Conservation (phyloP, 2,888 invertebrate genomes). For the Panzeria rudis region DNA sequence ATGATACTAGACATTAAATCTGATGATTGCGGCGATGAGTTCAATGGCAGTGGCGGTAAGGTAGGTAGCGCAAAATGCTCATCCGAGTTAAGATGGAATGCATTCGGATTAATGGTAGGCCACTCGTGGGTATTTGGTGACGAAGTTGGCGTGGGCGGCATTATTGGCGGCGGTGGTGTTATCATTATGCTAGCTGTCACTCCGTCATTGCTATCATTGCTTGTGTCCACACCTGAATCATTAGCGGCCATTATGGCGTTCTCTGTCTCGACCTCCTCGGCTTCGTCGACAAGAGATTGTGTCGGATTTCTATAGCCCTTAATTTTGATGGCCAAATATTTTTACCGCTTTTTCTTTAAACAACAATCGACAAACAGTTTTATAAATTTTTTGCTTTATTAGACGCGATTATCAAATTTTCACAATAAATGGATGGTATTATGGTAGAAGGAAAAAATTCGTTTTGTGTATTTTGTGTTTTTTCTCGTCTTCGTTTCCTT, state of each 20-base stretch:
- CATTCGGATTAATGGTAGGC: constrained; percentile 80
- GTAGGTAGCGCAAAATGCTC: constrained; percentile 81
- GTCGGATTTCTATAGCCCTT: constrained; percentile 66
- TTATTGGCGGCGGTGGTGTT: constrained; percentile 72
- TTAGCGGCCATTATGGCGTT: constrained; percentile 76
- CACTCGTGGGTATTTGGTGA: constrained; percentile 79
- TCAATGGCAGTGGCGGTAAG: constrained; percentile 79
- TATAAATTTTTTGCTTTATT: constrained; percentile 8
- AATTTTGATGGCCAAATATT: constrained; percentile 57
- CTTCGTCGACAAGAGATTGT: constrained; percentile 67
- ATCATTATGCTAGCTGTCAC: constrained; percentile 72
- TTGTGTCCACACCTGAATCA: constrained; percentile 90
- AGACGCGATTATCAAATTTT: constrained; percentile 45
- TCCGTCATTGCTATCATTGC: constrained; percentile 79
- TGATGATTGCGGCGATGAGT: constrained; percentile 73
- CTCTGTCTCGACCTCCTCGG: constrained; percentile 66
- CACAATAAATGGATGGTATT: constrained; percentile 52
- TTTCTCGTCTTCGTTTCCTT: constrained; percentile 72
- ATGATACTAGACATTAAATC: constrained; percentile 79
- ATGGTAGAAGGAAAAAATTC: constrained; percentile 67
- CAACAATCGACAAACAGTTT: background rate
- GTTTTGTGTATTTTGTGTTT: constrained; percentile 76
- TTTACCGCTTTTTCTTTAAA: background rate
- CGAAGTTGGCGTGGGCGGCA: constrained; percentile 73
- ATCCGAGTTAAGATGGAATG: constrained; percentile 79